Conservation (phyloP, 1,140 invertebrate genomes). For the Lanistes nyassanus region DNA sequence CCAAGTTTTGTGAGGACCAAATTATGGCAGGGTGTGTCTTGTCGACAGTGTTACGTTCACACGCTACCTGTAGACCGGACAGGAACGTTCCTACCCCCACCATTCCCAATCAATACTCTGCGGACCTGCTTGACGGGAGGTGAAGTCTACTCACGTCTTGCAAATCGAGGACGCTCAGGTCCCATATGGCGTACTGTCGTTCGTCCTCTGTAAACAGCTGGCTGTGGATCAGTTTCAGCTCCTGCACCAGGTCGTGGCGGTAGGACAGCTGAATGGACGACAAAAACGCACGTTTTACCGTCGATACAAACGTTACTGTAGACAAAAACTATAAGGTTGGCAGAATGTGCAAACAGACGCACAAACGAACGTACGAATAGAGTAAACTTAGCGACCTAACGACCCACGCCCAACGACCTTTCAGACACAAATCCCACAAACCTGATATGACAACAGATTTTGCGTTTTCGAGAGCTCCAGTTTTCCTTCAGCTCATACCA, state of each 20-base stretch:
- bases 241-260: constrained; percentile 47
- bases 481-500: background rate
- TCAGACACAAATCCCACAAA: no score
- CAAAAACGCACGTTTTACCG: background rate
- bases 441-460: no score
- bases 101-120: background rate
- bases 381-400: no score
- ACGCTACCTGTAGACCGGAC: background rate
- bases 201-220: constrained; percentile 53
- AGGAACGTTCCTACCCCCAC: background rate
- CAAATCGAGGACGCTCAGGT: constrained; percentile 50
- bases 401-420: no score
- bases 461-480: no score
- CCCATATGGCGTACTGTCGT: constrained; percentile 50
- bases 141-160: constrained; percentile 49
- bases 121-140: background rate
- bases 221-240: constrained; percentile 54
- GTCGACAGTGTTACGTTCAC: background rate
- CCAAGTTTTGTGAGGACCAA: background rate
- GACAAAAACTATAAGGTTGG: background rate
- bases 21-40: background rate
- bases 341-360: no score
- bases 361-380: no score
- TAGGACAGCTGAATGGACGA: constrained; percentile 49
- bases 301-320: background rate